Base-by-base conservation (phyloP, 2,113 vertebrate genomes). In the Oophaga pumilio region DNA sequence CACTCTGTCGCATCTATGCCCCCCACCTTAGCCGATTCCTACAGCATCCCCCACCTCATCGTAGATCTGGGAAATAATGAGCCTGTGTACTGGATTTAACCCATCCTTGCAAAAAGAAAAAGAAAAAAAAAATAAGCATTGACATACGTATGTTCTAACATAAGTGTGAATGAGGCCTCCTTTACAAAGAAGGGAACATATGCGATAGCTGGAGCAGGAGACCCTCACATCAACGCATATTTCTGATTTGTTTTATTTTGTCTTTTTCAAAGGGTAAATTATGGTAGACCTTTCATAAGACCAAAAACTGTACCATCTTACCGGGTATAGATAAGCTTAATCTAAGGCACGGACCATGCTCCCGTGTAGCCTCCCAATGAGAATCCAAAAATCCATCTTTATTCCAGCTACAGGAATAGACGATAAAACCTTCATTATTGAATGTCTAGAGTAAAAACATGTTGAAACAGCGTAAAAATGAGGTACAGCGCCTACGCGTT, bases 41-140 rank as follows among this genome's bases (percentile, higher is more conserved):
- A 88, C 68, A 28, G 80, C 80, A 82, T 80, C 85, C 80, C 87
- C 86, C 87, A 84, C 81, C 73, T 88, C 49, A 17, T 12, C 50
- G 71, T 43, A 43, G 33, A 82, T 84, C 18, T 76, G 69, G 86
- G 86, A 83, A 77, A 84, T 66, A 77, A 84, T 66, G 71, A 88
- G 80, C 87, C 49, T 74, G 50, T 77, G 20, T 66, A n/a, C 79
- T 76, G 43, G 69, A 76, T 9, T 77, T 88, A 88, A 88, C 87
- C 87, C 20, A 22, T 56, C 59, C 18, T 14, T 77, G 50, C n/a
- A 71, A 43, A 68, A 26, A 7, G 52, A 50, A 26, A 78, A 26
- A 78, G 13, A 53, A 69, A 71, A 71, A 71, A 14, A 14, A 68
- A 26, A 68, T 26, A 13, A 22, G 0, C 8, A 17, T 59, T 13